phyloP scores from a whole-genome alignment of 2,113 vertebrate genomes.

The Nipponia nippon region DNA sequence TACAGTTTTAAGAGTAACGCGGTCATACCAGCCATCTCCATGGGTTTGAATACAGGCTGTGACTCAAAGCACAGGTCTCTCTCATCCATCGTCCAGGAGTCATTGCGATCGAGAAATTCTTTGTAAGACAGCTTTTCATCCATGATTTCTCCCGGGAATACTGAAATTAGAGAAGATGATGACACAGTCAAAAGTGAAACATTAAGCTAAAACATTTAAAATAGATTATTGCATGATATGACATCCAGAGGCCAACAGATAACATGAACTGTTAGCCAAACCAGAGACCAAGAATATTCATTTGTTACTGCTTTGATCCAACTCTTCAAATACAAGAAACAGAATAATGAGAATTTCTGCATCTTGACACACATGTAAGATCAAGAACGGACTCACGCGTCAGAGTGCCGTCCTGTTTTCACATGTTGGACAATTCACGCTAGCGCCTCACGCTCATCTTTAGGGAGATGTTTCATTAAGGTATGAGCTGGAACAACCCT shows the following conservation, averaged over 20 bases:
- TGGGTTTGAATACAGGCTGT: slow-evolving; percentile 7
- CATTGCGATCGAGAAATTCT: slow-evolving; percentile 60
- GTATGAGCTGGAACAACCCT: neutral
- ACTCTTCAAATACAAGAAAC: rapidly evolving
- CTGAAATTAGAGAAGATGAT: neutral
- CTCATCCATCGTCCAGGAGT: slow-evolving; percentile 61
- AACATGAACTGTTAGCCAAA: neutral
- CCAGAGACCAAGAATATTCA: rapidly evolving
- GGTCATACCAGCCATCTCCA: slow-evolving; percentile 58
- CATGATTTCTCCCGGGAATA: slow-evolving; percentile 51
- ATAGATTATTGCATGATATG: rapidly evolving
- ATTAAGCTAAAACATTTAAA: rapidly evolving
- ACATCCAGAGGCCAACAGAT: neutral
- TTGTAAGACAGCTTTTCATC: slow-evolving; percentile 66
- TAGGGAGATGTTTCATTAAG: neutral
- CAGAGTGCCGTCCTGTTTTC: too few species aligned
- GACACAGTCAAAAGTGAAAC: neutral
- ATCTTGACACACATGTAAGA: rapidly evolving
- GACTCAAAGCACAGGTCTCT: slow-evolving; percentile 56
- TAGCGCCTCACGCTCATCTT: neutral
- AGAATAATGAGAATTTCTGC: neutral
- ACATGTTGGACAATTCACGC: rapidly evolving
- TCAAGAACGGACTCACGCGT: rapidly evolving
- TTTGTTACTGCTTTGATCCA: neutral
- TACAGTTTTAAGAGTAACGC: neutral